Conservation (phyloP, 2,113 vertebrate species). For the Microtus richardsoni region DNA sequence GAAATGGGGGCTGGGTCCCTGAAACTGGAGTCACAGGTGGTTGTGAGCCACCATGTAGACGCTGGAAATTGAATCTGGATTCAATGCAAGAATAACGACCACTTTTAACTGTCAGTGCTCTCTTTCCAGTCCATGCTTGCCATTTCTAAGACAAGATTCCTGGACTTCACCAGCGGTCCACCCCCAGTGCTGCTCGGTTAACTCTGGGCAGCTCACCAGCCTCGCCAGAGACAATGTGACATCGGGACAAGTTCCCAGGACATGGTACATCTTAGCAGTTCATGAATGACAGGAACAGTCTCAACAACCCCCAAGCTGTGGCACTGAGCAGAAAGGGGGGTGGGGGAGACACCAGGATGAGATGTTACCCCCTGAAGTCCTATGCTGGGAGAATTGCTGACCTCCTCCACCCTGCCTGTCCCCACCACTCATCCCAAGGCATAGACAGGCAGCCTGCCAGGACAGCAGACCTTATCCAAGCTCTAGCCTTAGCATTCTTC, state of each 20-base stretch:
- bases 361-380: neutral
- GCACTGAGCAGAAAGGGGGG: no score
- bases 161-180: neutral
- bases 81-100: neutral
- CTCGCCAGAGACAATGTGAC: neutral
- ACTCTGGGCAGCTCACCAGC: constrained; percentile 6
- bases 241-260: neutral
- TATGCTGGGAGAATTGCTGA: constrained; percentile 58
- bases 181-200: neutral
- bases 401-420: neutral
- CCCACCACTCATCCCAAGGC: neutral
- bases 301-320: neutral
- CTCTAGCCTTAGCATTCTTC: constrained; percentile 79
- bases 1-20: neutral
- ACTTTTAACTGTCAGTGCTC: neutral
- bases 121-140: no score
- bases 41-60: neutral
- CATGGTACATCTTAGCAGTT: neutral
- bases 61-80: neutral
- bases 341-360: neutral
- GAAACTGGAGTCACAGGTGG: neutral
- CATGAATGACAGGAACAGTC: neutral
- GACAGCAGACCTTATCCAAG: constrained; percentile 70
- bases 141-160: constrained; percentile 23
- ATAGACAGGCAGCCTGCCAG: constrained; percentile 56